Evolutionary conservation across 2,113 vertebrate species (phyloP).

Genomic region (Nematolebias whitei): DNA sequence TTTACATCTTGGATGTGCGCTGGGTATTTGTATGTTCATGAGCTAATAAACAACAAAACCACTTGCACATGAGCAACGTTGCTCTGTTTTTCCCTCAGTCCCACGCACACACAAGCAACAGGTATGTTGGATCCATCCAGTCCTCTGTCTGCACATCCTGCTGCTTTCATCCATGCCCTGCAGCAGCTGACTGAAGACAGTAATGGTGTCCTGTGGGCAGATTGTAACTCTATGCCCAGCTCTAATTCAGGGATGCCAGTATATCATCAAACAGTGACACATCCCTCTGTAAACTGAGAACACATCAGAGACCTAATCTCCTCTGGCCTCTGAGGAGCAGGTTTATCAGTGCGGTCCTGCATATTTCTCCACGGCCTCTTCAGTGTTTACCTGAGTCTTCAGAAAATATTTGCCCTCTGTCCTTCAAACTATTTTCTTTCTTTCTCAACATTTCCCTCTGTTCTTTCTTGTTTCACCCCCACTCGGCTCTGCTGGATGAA

Average conservation of each 20-base stretch:
- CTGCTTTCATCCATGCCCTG: slow-evolving; percentile 70
- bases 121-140: slow-evolving; percentile 29
- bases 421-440: slow-evolving; percentile 33
- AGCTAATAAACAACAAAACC: slow-evolving; percentile 1
- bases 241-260: slow-evolving; percentile 46
- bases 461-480: slow-evolving; percentile 20
- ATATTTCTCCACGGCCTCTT: slow-evolving; percentile 26
- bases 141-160: slow-evolving; percentile 23
- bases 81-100: not conserved
- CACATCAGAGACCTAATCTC: slow-evolving; percentile 62
- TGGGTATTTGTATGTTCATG: not conserved
- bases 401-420: slow-evolving; percentile 13
- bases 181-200: slow-evolving; percentile 59
- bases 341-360: slow-evolving; percentile 26
- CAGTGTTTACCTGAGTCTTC: slow-evolving; percentile 19
- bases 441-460: slow-evolving; percentile 24
- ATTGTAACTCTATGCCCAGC: slow-evolving; percentile 68
- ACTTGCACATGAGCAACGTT: not conserved
- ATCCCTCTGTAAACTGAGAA: slow-evolving; percentile 66
- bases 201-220: slow-evolving; percentile 69
- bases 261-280: slow-evolving; percentile 66
- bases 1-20: not conserved
- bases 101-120: slow-evolving; percentile 2
- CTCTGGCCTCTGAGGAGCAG: slow-evolving; percentile 45
- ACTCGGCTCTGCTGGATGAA: slow-evolving; percentile 26